Conservation (phyloP, 2,888 invertebrate genomes). For the Hydriomena furcata region DNA sequence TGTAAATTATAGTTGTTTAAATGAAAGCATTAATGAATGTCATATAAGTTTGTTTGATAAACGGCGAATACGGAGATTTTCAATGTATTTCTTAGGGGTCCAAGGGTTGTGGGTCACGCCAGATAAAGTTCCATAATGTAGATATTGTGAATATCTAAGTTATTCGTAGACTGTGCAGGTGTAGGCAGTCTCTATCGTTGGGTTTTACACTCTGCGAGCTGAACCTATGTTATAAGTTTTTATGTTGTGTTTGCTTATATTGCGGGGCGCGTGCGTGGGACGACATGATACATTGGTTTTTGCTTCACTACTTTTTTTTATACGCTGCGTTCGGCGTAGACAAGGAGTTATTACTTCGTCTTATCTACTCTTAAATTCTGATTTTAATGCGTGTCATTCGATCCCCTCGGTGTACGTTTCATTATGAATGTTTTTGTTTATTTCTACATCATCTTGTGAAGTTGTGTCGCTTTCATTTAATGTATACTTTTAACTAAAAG, state of each 20-base stretch:
- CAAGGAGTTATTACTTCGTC: conserved; percentile 63
- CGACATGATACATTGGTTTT: conserved; percentile 77
- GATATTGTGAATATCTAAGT: conserved; percentile 83
- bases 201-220: conserved; percentile 78
- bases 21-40: conserved; percentile 23
- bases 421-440: conserved; percentile 44
- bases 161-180: conserved; percentile 72
- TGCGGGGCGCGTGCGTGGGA: conserved; percentile 74
- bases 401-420: conserved; percentile 43
- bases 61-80: conserved; percentile 62
- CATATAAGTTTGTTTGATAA: conserved; percentile 46
- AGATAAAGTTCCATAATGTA: conserved; percentile 81
- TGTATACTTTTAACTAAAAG: conserved; percentile 60
- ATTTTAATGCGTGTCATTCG: conserved; percentile 55
- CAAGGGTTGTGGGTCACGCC: conserved; percentile 65
- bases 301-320: conserved; percentile 67
- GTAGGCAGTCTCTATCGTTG: conserved; percentile 77
- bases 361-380: conserved; percentile 48
- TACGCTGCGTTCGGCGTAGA: conserved; percentile 71
- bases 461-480: conserved; percentile 57
- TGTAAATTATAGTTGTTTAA: conserved; percentile 26
- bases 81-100: conserved; percentile 61
- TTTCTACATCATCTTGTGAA: conserved; percentile 36
- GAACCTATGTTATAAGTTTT: conserved; percentile 65
- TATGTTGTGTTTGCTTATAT: conserved; percentile 72